phyloP scores from a whole-genome alignment of 2,113 vertebrate genomes.

The Okapia johnstoni region DNA sequence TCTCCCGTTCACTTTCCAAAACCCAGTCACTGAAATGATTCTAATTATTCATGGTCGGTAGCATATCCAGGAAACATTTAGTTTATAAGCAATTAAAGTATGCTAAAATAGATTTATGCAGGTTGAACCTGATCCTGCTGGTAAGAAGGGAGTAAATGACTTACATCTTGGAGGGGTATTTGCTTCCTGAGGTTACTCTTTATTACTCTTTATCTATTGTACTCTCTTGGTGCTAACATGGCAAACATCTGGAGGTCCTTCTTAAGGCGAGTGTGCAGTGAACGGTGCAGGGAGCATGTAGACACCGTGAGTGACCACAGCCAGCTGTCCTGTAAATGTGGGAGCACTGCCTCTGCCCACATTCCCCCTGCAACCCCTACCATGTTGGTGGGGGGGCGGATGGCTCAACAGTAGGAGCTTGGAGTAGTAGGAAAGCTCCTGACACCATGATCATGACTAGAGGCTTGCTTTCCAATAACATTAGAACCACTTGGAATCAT shows the following conservation, averaged over 20 bases:
- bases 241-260: neutral
- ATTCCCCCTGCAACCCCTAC: neutral
- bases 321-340: neutral
- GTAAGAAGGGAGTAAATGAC: conserved; percentile 42
- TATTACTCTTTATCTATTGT: conserved; percentile 20
- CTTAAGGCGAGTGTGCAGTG: neutral
- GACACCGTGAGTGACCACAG: neutral
- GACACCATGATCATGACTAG: neutral
- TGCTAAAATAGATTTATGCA: conserved; percentile 68
- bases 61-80: conserved; percentile 70
- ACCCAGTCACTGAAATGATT: conserved; percentile 56
- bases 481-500: neutral
- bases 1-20: conserved; percentile 54
- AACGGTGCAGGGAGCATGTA: neutral
- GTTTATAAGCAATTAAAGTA: conserved; percentile 73
- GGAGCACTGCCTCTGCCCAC: neutral
- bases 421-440: neutral
- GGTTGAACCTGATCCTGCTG: conserved; percentile 53
- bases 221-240: neutral
- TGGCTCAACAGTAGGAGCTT: neutral
- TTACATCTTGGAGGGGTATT: conserved; percentile 13
- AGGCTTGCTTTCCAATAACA: neutral
- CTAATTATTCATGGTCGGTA: conserved; percentile 68
- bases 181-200: conserved; percentile 19
- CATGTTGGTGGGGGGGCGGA: neutral